Evolutionary conservation across 2,888 invertebrate genomes (phyloP).

Genomic region (Lasioglossum morio): DNA sequence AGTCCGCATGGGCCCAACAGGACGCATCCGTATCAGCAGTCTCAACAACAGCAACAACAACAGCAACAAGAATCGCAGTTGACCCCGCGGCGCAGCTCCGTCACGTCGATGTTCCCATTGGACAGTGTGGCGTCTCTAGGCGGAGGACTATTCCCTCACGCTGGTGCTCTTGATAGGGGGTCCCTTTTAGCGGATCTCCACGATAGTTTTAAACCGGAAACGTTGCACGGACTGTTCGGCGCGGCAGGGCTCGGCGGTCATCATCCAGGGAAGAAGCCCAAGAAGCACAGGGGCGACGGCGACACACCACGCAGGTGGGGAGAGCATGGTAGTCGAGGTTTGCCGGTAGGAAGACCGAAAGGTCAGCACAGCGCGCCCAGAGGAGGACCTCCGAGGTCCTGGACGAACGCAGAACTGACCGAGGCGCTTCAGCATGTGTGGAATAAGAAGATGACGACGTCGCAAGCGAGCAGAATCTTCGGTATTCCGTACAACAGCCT

Average conservation of each 20-base stretch:
- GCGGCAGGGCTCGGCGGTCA: constrained; percentile 68
- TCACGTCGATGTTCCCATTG: constrained; percentile 77
- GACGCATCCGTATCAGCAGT: constrained; percentile 70
- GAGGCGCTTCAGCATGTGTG: constrained; percentile 97
- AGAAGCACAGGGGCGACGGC: constrained; percentile 76
- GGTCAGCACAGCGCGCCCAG: constrained; percentile 96
- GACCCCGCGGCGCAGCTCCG: constrained; percentile 70
- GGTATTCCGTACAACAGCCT: constrained; percentile 97
- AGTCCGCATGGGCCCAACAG: constrained; percentile 77
- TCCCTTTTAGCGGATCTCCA: constrained; percentile 79
- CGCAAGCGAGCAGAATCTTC: constrained; percentile 95
- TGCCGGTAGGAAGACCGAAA: constrained; percentile 92
- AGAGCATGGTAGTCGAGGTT: constrained; percentile 76
- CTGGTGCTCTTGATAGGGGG: constrained; percentile 75
- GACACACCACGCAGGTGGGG: constrained; percentile 79
- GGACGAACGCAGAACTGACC: constrained; percentile 96
- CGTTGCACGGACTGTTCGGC: constrained; percentile 79
- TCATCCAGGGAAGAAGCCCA: constrained; percentile 77
- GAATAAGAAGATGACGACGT: constrained; percentile 98
- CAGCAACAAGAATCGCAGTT: constrained; percentile 73
- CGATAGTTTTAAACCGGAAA: constrained; percentile 82
- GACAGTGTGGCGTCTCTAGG: constrained; percentile 78
- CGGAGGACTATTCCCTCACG: constrained; percentile 78
- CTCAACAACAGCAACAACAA: constrained; percentile 72
- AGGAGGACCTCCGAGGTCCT: constrained; percentile 95